phyloP scores from a whole-genome alignment of 2,113 vertebrate genomes.

The Hyla sarda region DNA sequence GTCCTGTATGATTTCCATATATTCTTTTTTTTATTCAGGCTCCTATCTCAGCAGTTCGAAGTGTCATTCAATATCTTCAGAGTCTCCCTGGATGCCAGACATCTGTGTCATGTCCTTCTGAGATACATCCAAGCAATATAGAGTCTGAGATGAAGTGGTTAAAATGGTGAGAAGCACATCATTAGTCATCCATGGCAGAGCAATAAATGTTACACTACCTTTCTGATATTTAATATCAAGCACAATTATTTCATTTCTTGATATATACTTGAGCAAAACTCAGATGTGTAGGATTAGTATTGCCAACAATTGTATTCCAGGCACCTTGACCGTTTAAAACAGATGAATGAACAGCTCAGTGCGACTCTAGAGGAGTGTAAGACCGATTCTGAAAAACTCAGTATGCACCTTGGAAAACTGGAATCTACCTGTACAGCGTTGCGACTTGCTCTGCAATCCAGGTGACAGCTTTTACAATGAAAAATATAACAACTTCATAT shows the following conservation, averaged over 20 bases:
- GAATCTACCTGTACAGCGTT: conserved; percentile 83
- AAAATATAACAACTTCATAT: not conserved
- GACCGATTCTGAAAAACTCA: conserved; percentile 78
- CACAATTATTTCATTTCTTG: not conserved
- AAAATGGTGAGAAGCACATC: conserved; percentile 63
- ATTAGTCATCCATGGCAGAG: not conserved
- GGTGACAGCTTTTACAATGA: conserved; percentile 68
- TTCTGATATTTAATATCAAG: not conserved
- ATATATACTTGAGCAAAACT: no score
- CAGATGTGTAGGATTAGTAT: not conserved
- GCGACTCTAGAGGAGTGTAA: conserved; percentile 79
- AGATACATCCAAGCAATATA: not conserved
- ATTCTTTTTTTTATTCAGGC: conserved; percentile 57
- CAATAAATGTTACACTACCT: not conserved
- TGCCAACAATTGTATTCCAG: conserved; percentile 65
- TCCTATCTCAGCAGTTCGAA: conserved; percentile 42
- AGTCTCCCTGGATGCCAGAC: conserved; percentile 47
- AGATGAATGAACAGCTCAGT: conserved; percentile 80
- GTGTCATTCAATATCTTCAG: conserved; percentile 49
- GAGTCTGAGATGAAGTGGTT: conserved; percentile 63
- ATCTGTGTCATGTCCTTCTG: not conserved
- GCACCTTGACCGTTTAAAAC: conserved; percentile 78
- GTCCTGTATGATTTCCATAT: no score
- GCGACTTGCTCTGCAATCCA: conserved; percentile 80
- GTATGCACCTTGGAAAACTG: conserved; percentile 74